Percentiles rank a stretch among this genome's conserved stretches.
Evolutionary conservation across 2,888 invertebrate genomes (phyloP).

Genomic region (Dryobotodes eremita): DNA sequence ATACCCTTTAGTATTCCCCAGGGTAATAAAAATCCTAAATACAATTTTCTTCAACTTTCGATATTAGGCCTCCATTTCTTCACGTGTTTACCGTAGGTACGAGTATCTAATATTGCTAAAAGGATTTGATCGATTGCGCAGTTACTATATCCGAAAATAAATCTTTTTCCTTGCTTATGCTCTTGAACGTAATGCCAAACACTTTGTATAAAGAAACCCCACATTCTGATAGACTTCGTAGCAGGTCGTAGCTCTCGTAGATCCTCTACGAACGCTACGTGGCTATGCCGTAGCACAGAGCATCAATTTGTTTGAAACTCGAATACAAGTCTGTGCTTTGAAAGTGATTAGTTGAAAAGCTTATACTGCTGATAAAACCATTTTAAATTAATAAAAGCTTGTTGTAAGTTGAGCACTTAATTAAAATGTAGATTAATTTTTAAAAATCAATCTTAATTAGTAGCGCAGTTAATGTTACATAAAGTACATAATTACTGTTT

Average conservation of each 20-base stretch:
- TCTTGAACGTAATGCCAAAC: neutral
- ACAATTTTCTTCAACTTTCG: conserved; percentile 41
- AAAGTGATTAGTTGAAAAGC: neutral
- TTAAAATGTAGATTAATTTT: conserved; percentile 22
- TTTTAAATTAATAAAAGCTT: neutral
- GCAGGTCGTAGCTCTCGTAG: conserved; percentile 9
- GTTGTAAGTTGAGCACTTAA: conserved; percentile 6
- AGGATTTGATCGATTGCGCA: conserved; percentile 48
- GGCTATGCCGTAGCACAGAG: conserved; percentile 31
- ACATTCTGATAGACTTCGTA: neutral
- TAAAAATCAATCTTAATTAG: conserved; percentile 33
- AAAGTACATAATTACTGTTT: conserved; percentile 23
- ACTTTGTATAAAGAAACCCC: neutral
- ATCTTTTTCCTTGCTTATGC: conserved; percentile 8
- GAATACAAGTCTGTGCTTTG: neutral
- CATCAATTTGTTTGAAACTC: neutral
- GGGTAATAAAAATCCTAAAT: conserved; percentile 36
- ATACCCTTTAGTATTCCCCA: conserved; percentile 23
- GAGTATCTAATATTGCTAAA: conserved; percentile 48
- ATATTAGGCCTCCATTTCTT: conserved; percentile 31
- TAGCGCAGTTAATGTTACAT: conserved; percentile 7
- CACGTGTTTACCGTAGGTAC: conserved; percentile 47
- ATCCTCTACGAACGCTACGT: conserved; percentile 25
- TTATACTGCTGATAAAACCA: neutral
- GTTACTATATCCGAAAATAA: conserved; percentile 29